A percentile compares a stretch with the other conserved stretches of the same genome.
Conservation (phyloP, 2,888 invertebrate species). For the Drosophila monieri region DNA sequence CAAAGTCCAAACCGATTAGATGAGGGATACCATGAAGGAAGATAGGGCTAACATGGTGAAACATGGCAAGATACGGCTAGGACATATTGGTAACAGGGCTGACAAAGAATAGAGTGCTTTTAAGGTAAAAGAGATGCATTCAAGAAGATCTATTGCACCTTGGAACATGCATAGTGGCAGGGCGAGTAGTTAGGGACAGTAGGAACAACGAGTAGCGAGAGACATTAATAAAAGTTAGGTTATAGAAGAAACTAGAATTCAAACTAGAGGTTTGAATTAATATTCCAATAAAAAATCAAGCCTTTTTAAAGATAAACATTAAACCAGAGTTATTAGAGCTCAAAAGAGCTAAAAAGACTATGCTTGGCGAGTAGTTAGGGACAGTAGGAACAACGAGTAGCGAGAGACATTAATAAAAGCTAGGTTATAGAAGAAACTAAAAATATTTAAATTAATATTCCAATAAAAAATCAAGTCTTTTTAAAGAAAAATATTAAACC, state of each 20-base stretch:
- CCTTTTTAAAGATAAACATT: no score
- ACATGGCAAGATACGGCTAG: not conserved
- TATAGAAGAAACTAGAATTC: no score
- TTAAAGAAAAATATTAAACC: no score
- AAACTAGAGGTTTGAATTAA: no score
- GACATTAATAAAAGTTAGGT: not conserved
- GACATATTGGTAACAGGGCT: not conserved
- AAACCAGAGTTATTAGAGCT: no score
- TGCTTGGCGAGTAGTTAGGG: not conserved
- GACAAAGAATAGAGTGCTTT: not conserved
- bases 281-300: no score
- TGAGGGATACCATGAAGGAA: not conserved
- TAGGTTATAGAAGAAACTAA: no score
- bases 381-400: not conserved
- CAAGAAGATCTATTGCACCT: not conserved
- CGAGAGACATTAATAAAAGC: not conserved
- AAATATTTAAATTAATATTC: no score
- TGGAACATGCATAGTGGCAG: no score
- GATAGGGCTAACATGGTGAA: slow-evolving; percentile 1
- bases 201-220: not conserved
- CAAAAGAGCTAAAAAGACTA: no score
- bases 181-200: not conserved
- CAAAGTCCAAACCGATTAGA: slow-evolving; percentile 4
- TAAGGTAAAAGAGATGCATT: not conserved
- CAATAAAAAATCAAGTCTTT: no score